A percentile compares a stretch with the other conserved stretches of the same genome.
Conservation (phyloP, 2,888 invertebrate species). For the Sarcophaga carnaria region DNA sequence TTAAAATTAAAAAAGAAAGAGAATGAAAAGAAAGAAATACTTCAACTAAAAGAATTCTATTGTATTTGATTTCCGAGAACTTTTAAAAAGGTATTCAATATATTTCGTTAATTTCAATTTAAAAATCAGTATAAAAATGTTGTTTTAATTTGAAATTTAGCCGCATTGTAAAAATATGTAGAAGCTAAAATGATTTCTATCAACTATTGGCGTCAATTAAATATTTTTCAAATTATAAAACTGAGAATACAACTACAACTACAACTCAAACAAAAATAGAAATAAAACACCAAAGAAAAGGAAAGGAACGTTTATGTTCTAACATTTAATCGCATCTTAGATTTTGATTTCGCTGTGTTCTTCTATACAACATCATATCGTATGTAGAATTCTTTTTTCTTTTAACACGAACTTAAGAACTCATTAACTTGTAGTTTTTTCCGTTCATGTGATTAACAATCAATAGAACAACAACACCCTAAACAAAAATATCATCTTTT, state of each 20-base stretch:
- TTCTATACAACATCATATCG: neutral
- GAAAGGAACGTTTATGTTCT: conserved; percentile 7
- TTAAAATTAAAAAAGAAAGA: neutral
- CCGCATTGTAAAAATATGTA: conserved; percentile 51
- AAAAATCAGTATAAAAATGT: conserved; percentile 56
- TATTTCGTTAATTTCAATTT: conserved; percentile 62
- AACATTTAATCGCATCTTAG: conserved; percentile 60
- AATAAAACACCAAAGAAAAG: neutral
- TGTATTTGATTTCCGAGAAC: conserved; percentile 47
- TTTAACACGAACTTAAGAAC: conserved; percentile 66
- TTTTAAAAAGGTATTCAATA: conserved; percentile 69
- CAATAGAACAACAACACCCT: conserved; percentile 61
- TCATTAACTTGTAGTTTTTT: conserved; percentile 69
- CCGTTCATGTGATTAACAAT: conserved; percentile 62
- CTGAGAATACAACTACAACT: conserved; percentile 15
- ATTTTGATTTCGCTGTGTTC: conserved; percentile 53
- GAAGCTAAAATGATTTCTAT: conserved; percentile 61
- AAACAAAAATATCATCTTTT: conserved; percentile 54
- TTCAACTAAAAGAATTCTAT: conserved; percentile 43
- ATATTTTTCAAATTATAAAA: conserved; percentile 25
- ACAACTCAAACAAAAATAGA: conserved; percentile 9
- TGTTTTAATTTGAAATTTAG: conserved; percentile 60
- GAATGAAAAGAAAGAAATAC: conserved; percentile 30
- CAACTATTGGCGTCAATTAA: conserved; percentile 64
- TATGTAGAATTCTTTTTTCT: neutral